phyloP scores from a whole-genome alignment of 2,797 vertebrate species.

The Notolepis coatsorum region DNA sequence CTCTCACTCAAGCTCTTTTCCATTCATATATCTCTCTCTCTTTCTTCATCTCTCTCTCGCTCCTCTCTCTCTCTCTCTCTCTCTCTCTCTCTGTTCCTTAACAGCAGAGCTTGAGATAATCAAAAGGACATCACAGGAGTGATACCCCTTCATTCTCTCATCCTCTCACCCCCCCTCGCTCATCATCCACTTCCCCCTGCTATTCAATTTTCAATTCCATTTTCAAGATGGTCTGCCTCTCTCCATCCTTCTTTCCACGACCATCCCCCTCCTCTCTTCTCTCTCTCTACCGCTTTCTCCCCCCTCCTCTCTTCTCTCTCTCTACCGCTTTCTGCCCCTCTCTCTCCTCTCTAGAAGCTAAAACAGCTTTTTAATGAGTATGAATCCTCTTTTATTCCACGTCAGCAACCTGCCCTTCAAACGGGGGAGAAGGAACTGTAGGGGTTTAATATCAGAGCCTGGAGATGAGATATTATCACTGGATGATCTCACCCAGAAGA shows the following conservation, averaged over 20 bases:
- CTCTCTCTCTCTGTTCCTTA: no score
- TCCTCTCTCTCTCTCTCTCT: neutral
- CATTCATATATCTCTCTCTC: neutral
- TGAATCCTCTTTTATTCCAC: no score
- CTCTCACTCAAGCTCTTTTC: neutral
- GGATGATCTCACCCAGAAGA: neutral
- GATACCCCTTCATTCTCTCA: conserved; percentile 20
- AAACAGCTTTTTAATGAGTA: neutral
- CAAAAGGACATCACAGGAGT: conserved; percentile 11
- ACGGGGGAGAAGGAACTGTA: neutral
- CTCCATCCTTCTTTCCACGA: neutral
- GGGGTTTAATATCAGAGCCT: neutral
- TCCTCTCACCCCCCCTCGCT: conserved; percentile 19
- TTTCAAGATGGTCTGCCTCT: neutral
- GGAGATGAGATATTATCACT: neutral
- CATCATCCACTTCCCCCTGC: conserved; percentile 31
- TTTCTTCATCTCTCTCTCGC: neutral
- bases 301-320: neutral
- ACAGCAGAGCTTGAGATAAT: conserved; percentile 26
- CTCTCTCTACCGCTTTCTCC: neutral
- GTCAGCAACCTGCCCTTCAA: neutral
- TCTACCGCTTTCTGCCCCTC: no score
- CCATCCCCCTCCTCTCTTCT: neutral
- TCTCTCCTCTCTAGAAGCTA: neutral
- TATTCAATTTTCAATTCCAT: conserved; percentile 51